These are phyloP conservation scores for Zootoca vivipara DNA, from an alignment of 2,113 vertebrate genomes.

Conservation along the genomic window DNA sequence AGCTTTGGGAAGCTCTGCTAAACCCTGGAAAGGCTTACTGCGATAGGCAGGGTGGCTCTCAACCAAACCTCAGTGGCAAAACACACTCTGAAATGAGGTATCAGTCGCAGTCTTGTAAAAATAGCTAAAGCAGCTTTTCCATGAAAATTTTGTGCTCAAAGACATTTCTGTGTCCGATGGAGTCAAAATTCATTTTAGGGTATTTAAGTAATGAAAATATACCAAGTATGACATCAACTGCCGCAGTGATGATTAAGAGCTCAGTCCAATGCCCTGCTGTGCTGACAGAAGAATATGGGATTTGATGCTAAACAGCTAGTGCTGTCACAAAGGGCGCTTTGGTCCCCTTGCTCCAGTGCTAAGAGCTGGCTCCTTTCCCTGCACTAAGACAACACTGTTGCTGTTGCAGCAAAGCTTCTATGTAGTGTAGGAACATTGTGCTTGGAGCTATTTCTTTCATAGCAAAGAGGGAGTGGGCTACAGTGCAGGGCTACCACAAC, in stretches of 20 bases:
- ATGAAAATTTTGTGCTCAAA: background rate
- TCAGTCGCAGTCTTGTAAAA: background rate
- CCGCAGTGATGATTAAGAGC: conserved; percentile 13
- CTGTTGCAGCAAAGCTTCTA: background rate
- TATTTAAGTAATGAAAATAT: background rate
- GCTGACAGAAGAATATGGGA: background rate
- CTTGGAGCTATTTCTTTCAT: background rate
- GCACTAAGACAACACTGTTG: background rate
- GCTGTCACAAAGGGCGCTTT: background rate
- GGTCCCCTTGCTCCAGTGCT: background rate
- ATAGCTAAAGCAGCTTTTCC: conserved; percentile 19
- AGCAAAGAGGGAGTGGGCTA: background rate
- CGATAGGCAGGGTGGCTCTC: conserved; percentile 1
- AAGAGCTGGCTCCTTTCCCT: background rate
- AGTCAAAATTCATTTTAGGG: background rate
- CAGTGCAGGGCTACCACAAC: background rate
- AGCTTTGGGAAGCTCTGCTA: background rate
- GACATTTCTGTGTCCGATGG: background rate
- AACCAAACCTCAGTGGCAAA: conserved; percentile 18
- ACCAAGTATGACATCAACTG: background rate
- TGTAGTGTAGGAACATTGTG: background rate
- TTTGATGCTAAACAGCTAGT: background rate
- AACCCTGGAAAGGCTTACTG: background rate
- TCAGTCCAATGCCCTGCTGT: background rate
- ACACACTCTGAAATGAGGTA: background rate